phyloP scores from a whole-genome alignment of 1,140 invertebrate genomes.

The Psix sp. region DNA sequence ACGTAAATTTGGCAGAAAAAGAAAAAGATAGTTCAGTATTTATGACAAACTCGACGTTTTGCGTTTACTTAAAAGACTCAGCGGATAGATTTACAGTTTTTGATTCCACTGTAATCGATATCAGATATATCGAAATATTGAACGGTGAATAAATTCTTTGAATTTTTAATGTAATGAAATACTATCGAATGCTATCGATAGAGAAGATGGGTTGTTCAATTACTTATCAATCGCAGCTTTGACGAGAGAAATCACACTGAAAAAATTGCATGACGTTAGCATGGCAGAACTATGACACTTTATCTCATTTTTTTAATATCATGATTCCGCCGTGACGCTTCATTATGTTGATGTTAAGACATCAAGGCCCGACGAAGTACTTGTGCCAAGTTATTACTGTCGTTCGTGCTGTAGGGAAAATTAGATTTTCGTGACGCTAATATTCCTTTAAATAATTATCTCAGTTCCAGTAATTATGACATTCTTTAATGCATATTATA shows the following conservation, averaged over 20 bases:
- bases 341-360: slow-evolving; percentile 40
- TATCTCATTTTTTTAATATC: slow-evolving; percentile 26
- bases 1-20: neutral
- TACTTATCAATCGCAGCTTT: too few species aligned
- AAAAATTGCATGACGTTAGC: neutral
- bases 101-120: too few species aligned
- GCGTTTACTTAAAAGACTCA: too few species aligned
- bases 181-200: too few species aligned
- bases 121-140: too few species aligned
- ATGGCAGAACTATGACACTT: slow-evolving; percentile 10
- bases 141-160: too few species aligned
- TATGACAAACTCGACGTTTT: slow-evolving; percentile 1
- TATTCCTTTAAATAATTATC: slow-evolving; percentile 48
- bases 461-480: slow-evolving; percentile 35
- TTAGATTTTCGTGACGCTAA: slow-evolving; percentile 53
- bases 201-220: too few species aligned
- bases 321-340: slow-evolving; percentile 27
- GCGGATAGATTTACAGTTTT: too few species aligned
- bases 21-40: slow-evolving; percentile 25
- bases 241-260: too few species aligned
- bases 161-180: too few species aligned
- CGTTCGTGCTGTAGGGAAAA: slow-evolving; percentile 38
- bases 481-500: slow-evolving; percentile 26
- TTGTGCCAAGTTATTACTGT: slow-evolving; percentile 33
- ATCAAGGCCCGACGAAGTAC: slow-evolving; percentile 40